Conservation (phyloP, 2,797 vertebrate species). For the Ibycter americanus region DNA sequence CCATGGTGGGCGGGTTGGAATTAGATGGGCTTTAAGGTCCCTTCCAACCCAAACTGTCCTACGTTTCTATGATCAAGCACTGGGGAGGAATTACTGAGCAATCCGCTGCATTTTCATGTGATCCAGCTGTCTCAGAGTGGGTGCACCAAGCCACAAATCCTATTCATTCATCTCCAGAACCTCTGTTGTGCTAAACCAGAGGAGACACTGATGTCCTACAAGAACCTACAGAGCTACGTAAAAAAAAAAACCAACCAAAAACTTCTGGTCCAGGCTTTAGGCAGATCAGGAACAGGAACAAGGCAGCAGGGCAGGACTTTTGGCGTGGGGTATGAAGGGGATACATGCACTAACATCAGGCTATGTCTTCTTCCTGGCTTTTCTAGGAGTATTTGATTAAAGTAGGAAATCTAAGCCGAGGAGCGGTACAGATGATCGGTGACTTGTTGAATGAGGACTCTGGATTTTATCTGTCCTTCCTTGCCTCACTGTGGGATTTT, state of each 20-base stretch:
- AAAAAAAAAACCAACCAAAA: no score
- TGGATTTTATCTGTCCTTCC: slow-evolving; percentile 18
- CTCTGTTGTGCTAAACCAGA: background rate
- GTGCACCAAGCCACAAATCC: background rate
- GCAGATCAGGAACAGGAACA: background rate
- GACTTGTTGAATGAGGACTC: slow-evolving; percentile 5
- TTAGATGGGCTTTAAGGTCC: no score
- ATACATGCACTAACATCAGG: no score
- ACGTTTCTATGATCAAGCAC: no score
- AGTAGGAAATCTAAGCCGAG: background rate
- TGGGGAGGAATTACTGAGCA: background rate
- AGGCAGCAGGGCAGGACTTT: background rate
- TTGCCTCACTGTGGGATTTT: background rate
- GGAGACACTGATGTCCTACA: background rate
- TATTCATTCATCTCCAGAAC: background rate
- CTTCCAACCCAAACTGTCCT: no score
- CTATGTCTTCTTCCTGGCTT: background rate
- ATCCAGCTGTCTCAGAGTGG: background rate
- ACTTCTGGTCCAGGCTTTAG: background rate
- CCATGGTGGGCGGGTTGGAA: no score
- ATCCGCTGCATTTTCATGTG: background rate
- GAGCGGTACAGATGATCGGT: background rate
- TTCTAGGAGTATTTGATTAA: slow-evolving; percentile 43
- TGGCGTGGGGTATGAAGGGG: background rate
- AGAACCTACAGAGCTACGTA: background rate